A percentile compares a stretch with the other conserved stretches of the same genome.
Evolutionary conservation across 1,140 invertebrate genomes (phyloP).

Genomic region (Halictus rubicundus): DNA sequence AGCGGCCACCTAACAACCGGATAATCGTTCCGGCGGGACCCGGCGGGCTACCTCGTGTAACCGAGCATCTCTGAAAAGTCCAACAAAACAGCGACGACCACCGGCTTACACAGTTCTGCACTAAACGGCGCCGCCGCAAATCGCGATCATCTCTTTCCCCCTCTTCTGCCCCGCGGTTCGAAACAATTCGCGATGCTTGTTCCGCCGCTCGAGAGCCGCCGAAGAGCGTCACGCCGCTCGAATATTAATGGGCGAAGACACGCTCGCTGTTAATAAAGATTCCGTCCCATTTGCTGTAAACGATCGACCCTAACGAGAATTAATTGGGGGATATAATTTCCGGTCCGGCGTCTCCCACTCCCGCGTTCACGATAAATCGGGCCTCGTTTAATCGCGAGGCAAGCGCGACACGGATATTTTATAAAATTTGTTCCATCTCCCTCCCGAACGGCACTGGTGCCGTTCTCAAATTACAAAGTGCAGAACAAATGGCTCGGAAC

Average conservation of each 20-base stretch:
- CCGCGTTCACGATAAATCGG: constrained; percentile 7
- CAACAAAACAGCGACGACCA: constrained; percentile 53
- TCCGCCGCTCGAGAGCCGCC: no score
- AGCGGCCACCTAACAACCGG: constrained; percentile 69
- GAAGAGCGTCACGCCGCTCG: constrained; percentile 25
- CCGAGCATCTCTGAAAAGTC: constrained; percentile 39
- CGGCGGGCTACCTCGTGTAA: constrained; percentile 47
- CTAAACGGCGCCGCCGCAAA: constrained; percentile 55
- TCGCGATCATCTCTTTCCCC: not conserved
- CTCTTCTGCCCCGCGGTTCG: constrained; percentile 3
- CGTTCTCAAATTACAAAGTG: constrained; percentile 6
- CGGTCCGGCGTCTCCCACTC: not conserved
- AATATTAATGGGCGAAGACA: constrained; percentile 49
- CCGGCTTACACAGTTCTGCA: constrained; percentile 61
- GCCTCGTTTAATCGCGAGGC: constrained; percentile 17
- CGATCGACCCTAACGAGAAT: constrained; percentile 55
- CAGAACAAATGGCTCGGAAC: not conserved
- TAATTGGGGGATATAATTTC: constrained; percentile 42
- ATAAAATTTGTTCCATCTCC: not conserved
- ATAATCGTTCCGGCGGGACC: constrained; percentile 69
- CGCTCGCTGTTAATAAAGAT: constrained; percentile 19
- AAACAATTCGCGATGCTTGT: not conserved
- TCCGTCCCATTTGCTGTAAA: constrained; percentile 25
- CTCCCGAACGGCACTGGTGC: not conserved
- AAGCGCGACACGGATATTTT: not conserved